These are phyloP conservation scores for Melanotus villosus DNA, from an alignment of 2,888 invertebrate species.

Conservation along the genomic window DNA sequence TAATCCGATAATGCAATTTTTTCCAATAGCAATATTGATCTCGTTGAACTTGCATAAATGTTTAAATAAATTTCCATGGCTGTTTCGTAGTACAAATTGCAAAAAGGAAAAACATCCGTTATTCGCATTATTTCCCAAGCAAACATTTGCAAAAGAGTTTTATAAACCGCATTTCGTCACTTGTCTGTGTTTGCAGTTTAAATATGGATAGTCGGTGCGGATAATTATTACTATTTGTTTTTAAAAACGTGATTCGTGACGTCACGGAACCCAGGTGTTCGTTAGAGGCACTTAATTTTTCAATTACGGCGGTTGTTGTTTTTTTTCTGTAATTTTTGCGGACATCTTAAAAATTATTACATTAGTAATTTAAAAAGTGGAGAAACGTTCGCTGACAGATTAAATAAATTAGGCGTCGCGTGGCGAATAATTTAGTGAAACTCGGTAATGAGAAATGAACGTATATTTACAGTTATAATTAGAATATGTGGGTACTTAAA, in stretches of 20 bases:
- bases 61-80: neutral
- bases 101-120: slow-evolving; percentile 12
- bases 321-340: neutral
- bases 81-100: neutral
- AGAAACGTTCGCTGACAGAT: slow-evolving; percentile 2
- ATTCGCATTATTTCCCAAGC: slow-evolving; percentile 15
- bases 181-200: slow-evolving; percentile 35
- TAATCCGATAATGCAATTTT: too few relatives aligned
- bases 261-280: slow-evolving; percentile 34
- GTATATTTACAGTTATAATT: slow-evolving; percentile 44
- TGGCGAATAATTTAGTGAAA: slow-evolving; percentile 33
- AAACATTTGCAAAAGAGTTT: slow-evolving; percentile 29
- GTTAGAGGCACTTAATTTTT: slow-evolving; percentile 5
- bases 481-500: slow-evolving; percentile 37
- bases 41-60: neutral
- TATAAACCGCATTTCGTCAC: slow-evolving; percentile 31
- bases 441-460: slow-evolving; percentile 36
- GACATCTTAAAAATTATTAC: neutral
- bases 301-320: neutral
- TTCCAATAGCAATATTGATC: too few relatives aligned
- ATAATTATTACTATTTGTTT: slow-evolving; percentile 36
- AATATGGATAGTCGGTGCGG: slow-evolving; percentile 21
- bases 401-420: slow-evolving; percentile 31
- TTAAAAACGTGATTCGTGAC: slow-evolving; percentile 31
- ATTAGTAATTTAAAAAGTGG: slow-evolving; percentile 10